Evolutionary conservation across 2,888 invertebrate species (phyloP), one percentile per base, ranked within the genome.

Genomic region (Acrobasis consociella): DNA sequence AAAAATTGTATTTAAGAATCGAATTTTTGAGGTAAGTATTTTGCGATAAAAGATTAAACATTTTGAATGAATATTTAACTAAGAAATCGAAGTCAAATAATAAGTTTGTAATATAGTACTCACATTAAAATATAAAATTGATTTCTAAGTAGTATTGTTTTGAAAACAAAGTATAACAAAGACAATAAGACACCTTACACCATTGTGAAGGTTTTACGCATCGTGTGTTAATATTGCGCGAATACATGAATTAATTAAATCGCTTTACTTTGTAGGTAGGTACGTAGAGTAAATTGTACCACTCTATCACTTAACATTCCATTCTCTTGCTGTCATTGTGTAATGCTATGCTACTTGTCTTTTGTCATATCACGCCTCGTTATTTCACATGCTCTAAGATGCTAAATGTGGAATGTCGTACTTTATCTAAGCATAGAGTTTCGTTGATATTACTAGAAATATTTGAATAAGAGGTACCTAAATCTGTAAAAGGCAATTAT

Each of bases 221-320:
- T 7, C 5, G 7, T 5, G 31, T 31, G 31, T 31, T 31, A 5
- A 31, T 31, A 5, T 31, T 31, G 31, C 31, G 5, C 46, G n/a
- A n/a, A n/a, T n/a, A n/a, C 16, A 52, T 52, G 37, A 39, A 55
- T 39, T 9, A 39, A 55, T 39, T 9, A 16, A 55, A 55, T 39
- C 7, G 39, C 55, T 17, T 55, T 39, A 55, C 55, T 55, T 55
- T 39, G 38, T 55, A 39, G 8, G 39, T 7, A n/a, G 52, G 38
- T 55, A 39, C 10, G 16, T 7, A n/a, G 52, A 55, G 31, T 31
- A 31, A 7, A 22, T 7, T 5, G 8, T 8, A 31, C 31, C 31
- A 31, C 39, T 39, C 39, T 55, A 52, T 16, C 39, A 39, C 39
- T 55, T 55, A 55, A 55, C 55, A 39, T 38, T 38, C 55, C 15